These are phyloP conservation scores for Eufriesea mexicana DNA, from an alignment of 1,140 invertebrate genomes.

Conservation along the genomic window DNA sequence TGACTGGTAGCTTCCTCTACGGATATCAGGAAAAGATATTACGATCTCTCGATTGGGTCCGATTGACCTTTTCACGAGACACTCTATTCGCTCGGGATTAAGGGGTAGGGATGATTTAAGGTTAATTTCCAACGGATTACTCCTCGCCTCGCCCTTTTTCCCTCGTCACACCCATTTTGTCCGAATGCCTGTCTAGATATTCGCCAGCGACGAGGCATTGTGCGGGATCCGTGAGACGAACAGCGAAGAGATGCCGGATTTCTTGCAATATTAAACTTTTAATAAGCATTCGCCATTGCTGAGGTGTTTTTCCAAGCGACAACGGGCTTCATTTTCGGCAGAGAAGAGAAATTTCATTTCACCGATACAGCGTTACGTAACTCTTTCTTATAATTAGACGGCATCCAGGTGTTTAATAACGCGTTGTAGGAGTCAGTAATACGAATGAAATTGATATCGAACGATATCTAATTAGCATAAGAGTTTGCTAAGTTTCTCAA, in stretches of 20 bases:
- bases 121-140: slow-evolving; percentile 70
- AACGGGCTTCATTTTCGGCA: not conserved
- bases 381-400: slow-evolving; percentile 58
- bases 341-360: slow-evolving; percentile 52
- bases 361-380: slow-evolving; percentile 51
- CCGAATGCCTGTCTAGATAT: slow-evolving; percentile 24
- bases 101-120: slow-evolving; percentile 66
- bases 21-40: slow-evolving; percentile 68
- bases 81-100: slow-evolving; percentile 58
- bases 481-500: too few species aligned
- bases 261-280: slow-evolving; percentile 49
- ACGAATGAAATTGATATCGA: not conserved
- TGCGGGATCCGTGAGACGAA: not conserved
- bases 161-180: slow-evolving; percentile 8
- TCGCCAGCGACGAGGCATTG: slow-evolving; percentile 19
- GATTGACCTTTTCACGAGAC: slow-evolving; percentile 67
- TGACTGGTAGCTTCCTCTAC: slow-evolving; percentile 55
- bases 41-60: slow-evolving; percentile 69
- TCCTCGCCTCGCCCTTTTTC: slow-evolving; percentile 23
- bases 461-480: too few species aligned
- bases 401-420: slow-evolving; percentile 61
- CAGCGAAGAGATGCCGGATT: slow-evolving; percentile 13
- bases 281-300: slow-evolving; percentile 17
- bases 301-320: not conserved
- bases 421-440: slow-evolving; percentile 26